phyloP scores from a whole-genome alignment of 1,140 invertebrate species.

The Choristoneura fumiferana region DNA sequence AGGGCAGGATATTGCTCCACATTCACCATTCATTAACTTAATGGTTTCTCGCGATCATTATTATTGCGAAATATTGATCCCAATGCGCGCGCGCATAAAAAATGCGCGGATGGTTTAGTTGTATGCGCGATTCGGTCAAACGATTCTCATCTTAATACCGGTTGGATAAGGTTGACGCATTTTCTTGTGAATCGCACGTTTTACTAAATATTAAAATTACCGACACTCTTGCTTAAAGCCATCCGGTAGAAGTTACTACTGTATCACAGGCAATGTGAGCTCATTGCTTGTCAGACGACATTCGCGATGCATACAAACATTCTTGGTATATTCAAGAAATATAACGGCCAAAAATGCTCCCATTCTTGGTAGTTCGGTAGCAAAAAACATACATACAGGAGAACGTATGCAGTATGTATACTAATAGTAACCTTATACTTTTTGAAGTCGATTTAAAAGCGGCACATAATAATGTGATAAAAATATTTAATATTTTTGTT shows the following conservation, averaged over 20 bases:
- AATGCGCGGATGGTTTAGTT: constrained; percentile 5
- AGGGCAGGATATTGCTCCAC: constrained; percentile 67
- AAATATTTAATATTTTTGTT: no score
- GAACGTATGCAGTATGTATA: no score
- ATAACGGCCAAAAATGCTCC: no score
- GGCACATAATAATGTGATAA: no score
- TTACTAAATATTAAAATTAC: constrained; percentile 13
- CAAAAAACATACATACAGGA: no score
- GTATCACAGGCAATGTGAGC: not conserved
- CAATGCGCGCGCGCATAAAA: constrained; percentile 23
- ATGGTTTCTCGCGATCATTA: constrained; percentile 55
- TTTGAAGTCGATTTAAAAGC: no score
- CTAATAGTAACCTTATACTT: no score
- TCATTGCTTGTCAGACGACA: no score
- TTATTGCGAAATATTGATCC: constrained; percentile 56
- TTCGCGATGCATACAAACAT: no score
- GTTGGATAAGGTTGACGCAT: not conserved
- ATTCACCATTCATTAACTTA: constrained; percentile 64
- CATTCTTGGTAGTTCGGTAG: no score
- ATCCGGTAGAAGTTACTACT: constrained; percentile 9
- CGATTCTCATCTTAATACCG: not conserved
- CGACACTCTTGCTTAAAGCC: constrained; percentile 6
- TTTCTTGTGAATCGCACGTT: constrained; percentile 8
- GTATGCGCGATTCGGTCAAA: not conserved
- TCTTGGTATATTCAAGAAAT: no score